Base-by-base conservation (phyloP, 2,888 invertebrate species). In the Hyles lineata region DNA sequence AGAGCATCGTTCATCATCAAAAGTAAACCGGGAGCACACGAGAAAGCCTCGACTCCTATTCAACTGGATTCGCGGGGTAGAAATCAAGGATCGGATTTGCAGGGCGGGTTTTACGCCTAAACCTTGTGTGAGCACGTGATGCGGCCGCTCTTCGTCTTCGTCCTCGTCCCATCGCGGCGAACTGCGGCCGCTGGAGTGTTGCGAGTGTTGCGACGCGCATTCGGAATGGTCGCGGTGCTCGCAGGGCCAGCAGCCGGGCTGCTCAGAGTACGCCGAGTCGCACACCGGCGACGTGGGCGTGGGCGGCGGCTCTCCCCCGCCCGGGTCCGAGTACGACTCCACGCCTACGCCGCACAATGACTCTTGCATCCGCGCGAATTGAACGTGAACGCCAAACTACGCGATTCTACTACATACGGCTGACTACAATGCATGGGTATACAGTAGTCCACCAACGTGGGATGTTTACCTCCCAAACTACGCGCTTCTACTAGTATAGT, bases 201-300 rank as follows among this genome's bases (percentile, higher is more conserved):
- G 92, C 81, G 95, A 93, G 77, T 84, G 90, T 83, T 89, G 91
- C 75, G 88, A 85, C 74, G 84, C 87, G 86, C 86, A 90, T 78
- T 92, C 91, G 25, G 91, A 90, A 76, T 88, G 87, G 58, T 92
- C 91, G 19, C 90, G 91, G 74, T 91, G 92, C 80, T 94, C 94
- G 85, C 94, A 92, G 74, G 94, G 93, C 92, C 93, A 93, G 82
- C 93, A 93, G 75, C 92, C 92, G 83, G 91, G 91, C 82, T 94
- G 95, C 78, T 95, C 95, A 76, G 94, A 94, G 88, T 87, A 95
- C 76, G 93, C 95, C 73, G 92, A 94, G 89, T 93, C 95, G 89
- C 89, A 94, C 80, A 92, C 93, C 72, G 92, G 95, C 75, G 93
- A 95, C 78, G 91, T 92, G 83, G 93, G 95, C 77, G 94, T 92